A percentile compares a stretch with the other conserved stretches of the same genome.
Conservation (phyloP, 2,888 invertebrate species). For the Agrotis ipsilon region DNA sequence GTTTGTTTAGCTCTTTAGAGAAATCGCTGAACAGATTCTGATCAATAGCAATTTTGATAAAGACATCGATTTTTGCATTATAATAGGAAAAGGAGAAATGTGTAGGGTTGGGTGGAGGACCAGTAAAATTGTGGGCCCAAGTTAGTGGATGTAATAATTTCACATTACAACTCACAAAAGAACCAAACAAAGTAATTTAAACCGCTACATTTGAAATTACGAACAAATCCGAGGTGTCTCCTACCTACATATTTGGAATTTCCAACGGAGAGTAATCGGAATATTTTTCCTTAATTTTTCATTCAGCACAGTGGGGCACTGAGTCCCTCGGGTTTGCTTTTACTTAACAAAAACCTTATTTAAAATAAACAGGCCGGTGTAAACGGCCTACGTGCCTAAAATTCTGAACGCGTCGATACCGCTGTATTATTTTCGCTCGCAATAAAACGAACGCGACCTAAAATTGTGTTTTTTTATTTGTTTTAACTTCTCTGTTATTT, state of each 20-base stretch:
- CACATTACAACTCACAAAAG: conserved; percentile 42
- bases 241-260: conserved; percentile 67
- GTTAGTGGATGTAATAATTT: too few species aligned
- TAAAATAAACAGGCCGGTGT: conserved; percentile 89
- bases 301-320: conserved; percentile 80
- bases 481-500: conserved; percentile 54
- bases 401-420: conserved; percentile 81
- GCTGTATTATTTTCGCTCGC: conserved; percentile 82
- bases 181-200: conserved; percentile 39
- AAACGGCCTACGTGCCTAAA: conserved; percentile 86
- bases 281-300: conserved; percentile 86
- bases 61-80: too few species aligned
- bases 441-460: conserved; percentile 77
- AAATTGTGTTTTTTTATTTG: conserved; percentile 57
- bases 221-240: conserved; percentile 49
- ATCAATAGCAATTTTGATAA: too few species aligned
- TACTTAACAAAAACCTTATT: conserved; percentile 88
- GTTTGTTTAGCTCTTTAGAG: too few species aligned
- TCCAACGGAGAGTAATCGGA: conserved; percentile 73
- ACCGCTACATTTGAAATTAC: conserved; percentile 53
- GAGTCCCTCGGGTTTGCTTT: conserved; percentile 85
- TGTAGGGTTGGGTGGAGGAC: too few species aligned
- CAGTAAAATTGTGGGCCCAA: too few species aligned
- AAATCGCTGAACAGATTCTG: too few species aligned
- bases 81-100: too few species aligned